phyloP scores from a whole-genome alignment of 2,797 vertebrate genomes.

The Enteromius argenteus region DNA sequence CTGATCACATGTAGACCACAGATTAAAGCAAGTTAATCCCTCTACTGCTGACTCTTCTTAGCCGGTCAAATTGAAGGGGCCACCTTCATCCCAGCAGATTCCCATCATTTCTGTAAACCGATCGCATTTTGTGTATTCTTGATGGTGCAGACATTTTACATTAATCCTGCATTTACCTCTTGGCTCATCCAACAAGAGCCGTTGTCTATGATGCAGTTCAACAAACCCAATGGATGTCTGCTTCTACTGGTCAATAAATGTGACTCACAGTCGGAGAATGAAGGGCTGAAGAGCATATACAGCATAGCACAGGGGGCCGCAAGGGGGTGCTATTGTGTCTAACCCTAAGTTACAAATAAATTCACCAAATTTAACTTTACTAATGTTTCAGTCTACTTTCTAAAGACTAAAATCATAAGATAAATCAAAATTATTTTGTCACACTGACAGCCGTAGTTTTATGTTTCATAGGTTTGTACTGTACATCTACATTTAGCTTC shows the following conservation, averaged over 20 bases:
- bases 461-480: not conserved
- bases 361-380: not conserved
- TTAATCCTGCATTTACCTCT: slow-evolving; percentile 37
- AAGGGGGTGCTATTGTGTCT: not conserved
- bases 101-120: not conserved
- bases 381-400: too few species aligned
- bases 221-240: slow-evolving; percentile 33
- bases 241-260: slow-evolving; percentile 35
- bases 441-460: not conserved
- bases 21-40: slow-evolving; percentile 47
- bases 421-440: not conserved
- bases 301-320: not conserved
- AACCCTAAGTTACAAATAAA: not conserved
- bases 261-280: slow-evolving; percentile 40
- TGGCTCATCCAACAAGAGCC: slow-evolving; percentile 43
- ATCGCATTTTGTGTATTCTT: not conserved
- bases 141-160: not conserved
- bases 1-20: slow-evolving; percentile 48
- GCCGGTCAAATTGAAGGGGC: not conserved
- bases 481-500: not conserved
- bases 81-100: not conserved
- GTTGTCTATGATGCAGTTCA: slow-evolving; percentile 39
- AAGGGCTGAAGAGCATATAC: not conserved
- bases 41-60: slow-evolving; percentile 9
- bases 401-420: not conserved